phyloP scores from a whole-genome alignment of 2,888 invertebrate genomes.

The Drosophila neonasuta region DNA sequence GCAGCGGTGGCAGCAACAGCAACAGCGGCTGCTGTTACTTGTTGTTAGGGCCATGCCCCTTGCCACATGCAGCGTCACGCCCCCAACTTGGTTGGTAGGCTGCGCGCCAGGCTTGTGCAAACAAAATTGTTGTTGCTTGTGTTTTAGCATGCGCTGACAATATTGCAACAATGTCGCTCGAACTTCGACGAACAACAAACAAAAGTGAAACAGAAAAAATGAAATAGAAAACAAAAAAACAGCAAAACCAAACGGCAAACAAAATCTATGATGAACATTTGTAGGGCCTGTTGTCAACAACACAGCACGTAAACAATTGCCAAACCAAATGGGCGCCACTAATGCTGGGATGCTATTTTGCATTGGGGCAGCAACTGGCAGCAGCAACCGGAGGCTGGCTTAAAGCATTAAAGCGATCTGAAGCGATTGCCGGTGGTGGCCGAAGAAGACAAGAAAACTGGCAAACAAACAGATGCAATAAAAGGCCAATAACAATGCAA shows the following conservation, averaged over 20 bases:
- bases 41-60: constrained; percentile 63
- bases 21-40: constrained; percentile 29
- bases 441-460: constrained; percentile 50
- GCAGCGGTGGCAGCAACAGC: constrained; percentile 15
- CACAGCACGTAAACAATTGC: constrained; percentile 61
- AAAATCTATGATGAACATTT: constrained; percentile 46
- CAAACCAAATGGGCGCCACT: constrained; percentile 39
- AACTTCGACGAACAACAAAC: constrained; percentile 51
- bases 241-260: constrained; percentile 44
- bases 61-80: constrained; percentile 24
- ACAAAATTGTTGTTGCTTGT: constrained; percentile 68
- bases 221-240: constrained; percentile 3
- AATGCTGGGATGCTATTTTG: constrained; percentile 30
- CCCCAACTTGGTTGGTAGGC: constrained; percentile 13
- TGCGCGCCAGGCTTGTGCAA: constrained; percentile 53
- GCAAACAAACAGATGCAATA: constrained; percentile 57
- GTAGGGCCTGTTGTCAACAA: constrained; percentile 39
- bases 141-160: constrained; percentile 71
- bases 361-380: constrained; percentile 22
- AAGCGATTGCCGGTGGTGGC: constrained; percentile 4
- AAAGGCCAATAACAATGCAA: constrained; percentile 73
- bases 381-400: constrained; percentile 4
- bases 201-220: constrained; percentile 37
- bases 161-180: constrained; percentile 71
- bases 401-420: constrained; percentile 38